Percentiles rank a stretch among this genome's conserved stretches.
phyloP scores from a whole-genome alignment of 1,140 invertebrate species.

The Anastrepha obliqua region DNA sequence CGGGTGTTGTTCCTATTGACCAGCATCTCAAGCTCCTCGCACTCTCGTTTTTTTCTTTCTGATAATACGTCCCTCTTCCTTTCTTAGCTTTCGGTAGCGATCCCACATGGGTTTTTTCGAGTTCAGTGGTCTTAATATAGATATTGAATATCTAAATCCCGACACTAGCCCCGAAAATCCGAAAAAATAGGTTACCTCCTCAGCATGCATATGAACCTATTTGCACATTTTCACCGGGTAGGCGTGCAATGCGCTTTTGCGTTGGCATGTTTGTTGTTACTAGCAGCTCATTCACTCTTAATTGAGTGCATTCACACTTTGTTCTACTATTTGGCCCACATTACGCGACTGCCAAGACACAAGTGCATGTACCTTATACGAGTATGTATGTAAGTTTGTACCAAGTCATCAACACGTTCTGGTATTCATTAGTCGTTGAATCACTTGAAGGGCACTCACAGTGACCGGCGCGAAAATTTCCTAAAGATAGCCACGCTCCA shows the following conservation, averaged over 20 bases:
- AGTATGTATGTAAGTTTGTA: not conserved
- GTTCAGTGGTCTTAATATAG: too few relatives aligned
- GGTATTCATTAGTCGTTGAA: conserved; percentile 3
- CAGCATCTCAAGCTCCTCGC: too few relatives aligned
- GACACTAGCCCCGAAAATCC: too few relatives aligned
- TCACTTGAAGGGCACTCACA: conserved; percentile 45
- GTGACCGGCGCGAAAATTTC: conserved; percentile 41
- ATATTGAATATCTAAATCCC: too few relatives aligned
- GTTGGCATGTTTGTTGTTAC: not conserved
- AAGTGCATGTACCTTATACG: conserved; percentile 7
- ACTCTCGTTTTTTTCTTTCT: too few relatives aligned
- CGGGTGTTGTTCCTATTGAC: too few relatives aligned
- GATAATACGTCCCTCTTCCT: too few relatives aligned
- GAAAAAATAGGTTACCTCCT: too few relatives aligned
- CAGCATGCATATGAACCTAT: not conserved
- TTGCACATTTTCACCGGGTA: not conserved
- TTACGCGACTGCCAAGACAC: conserved; percentile 26
- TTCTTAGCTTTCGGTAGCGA: too few relatives aligned
- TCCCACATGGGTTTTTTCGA: too few relatives aligned
- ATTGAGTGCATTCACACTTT: conserved; percentile 53
- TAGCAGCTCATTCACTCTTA: conserved; percentile 3
- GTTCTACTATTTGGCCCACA: conserved; percentile 31
- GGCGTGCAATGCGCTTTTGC: conserved; percentile 20
- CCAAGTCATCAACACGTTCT: conserved; percentile 48
- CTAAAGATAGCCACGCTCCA: conserved; percentile 49